Evolutionary conservation across 2,888 invertebrate species (phyloP).

Genomic region (Xanthia icteritia): DNA sequence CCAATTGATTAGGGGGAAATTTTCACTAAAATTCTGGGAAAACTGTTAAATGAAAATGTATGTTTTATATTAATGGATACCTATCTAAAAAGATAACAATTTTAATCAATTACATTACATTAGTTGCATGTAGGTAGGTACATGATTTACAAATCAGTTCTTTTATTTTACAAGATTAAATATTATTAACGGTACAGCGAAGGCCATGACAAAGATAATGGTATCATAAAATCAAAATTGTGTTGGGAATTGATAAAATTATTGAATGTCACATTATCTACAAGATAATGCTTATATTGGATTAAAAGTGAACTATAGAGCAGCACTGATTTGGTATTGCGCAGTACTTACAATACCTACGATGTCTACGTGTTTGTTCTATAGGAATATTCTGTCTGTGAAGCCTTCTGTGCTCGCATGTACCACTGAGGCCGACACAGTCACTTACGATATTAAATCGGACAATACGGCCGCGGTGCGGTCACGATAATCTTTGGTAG

Average conservation of each 20-base stretch:
- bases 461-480: conserved; percentile 81
- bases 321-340: conserved; percentile 47
- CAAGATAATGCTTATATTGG: conserved; percentile 45
- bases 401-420: conserved; percentile 71
- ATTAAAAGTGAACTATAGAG: conserved; percentile 41
- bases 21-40: conserved; percentile 12
- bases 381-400: conserved; percentile 16
- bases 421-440: conserved; percentile 77
- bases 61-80: conserved; percentile 24
- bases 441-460: conserved; percentile 85
- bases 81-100: conserved; percentile 22
- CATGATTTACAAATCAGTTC: conserved; percentile 58
- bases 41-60: conserved; percentile 31
- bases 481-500: conserved; percentile 85
- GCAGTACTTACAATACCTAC: neutral
- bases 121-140: conserved; percentile 26
- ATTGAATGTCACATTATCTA: conserved; percentile 55
- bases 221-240: conserved; percentile 63
- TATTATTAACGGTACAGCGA: conserved; percentile 43
- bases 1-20: conserved; percentile 5
- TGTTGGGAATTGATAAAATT: conserved; percentile 53
- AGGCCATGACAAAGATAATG: conserved; percentile 58
- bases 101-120: conserved; percentile 44
- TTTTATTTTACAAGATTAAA: conserved; percentile 52
- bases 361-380: neutral